Conservation (phyloP, 2,888 invertebrate species). For the Drepanosiphum platanoidis region DNA sequence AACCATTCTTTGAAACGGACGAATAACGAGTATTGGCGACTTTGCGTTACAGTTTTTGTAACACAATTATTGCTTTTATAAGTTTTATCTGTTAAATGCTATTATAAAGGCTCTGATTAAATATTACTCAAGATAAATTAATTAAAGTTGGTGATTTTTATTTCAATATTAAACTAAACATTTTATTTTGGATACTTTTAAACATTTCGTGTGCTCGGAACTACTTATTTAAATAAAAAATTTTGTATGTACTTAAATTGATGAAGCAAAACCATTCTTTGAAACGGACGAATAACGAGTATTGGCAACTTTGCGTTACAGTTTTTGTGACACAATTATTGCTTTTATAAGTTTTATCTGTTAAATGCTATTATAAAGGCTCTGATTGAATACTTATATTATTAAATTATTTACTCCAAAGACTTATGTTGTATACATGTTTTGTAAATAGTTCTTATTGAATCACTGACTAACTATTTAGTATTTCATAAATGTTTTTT, state of each 20-base stretch:
- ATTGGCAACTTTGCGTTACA: not conserved
- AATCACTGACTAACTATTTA: not conserved
- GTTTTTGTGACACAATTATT: conserved; percentile 16
- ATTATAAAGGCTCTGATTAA: conserved; percentile 39
- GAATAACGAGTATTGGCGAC: conserved; percentile 1
- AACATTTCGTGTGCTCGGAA: not conserved
- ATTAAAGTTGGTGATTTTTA: no score
- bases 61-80: not conserved
- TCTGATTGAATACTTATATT: conserved; percentile 44
- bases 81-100: conserved; percentile 52
- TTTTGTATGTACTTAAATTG: not conserved
- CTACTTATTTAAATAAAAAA: not conserved
- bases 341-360: conserved; percentile 43
- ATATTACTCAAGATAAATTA: not conserved
- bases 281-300: conserved; percentile 40
- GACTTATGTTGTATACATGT: not conserved
- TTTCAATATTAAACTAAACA: not conserved
- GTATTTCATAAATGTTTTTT: not conserved
- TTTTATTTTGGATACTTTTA: not conserved
- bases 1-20: conserved; percentile 53
- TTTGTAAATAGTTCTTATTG: not conserved
- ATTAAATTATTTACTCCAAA: not conserved
- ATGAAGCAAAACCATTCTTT: conserved; percentile 60
- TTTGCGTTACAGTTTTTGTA: conserved; percentile 30
- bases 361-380: conserved; percentile 48